phyloP scores from a whole-genome alignment of 2,797 vertebrate genomes.

The Tragelaphus oryx region DNA sequence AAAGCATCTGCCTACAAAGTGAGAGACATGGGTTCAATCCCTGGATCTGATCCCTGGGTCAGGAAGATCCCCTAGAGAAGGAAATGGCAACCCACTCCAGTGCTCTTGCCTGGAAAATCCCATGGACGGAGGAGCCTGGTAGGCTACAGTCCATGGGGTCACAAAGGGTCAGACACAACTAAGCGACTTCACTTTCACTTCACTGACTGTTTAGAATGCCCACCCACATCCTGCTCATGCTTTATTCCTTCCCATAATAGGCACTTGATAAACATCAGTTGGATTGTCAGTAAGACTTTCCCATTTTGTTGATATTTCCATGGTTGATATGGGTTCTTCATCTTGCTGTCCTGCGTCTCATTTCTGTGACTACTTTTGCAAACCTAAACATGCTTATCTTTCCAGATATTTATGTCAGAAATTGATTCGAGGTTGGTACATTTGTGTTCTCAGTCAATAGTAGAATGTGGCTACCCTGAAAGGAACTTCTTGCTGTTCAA shows the following conservation, averaged over 20 bases:
- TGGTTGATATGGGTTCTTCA: not conserved
- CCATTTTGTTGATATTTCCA: not conserved
- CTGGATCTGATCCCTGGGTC: not conserved
- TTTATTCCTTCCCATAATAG: not conserved
- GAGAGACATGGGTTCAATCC: not conserved
- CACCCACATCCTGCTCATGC: not conserved
- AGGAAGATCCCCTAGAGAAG: not conserved
- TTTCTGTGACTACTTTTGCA: not conserved
- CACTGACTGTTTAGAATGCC: not conserved
- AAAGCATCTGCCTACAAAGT: not conserved
- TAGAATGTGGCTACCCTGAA: not conserved
- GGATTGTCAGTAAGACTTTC: not conserved
- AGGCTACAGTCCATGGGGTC: not conserved
- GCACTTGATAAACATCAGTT: not conserved
- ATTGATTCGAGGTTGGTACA: not conserved
- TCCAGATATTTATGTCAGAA: slow-evolving; percentile 33
- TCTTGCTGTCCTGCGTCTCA: not conserved
- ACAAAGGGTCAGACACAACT: not conserved
- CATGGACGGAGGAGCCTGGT: not conserved
- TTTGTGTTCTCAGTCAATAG: not conserved
- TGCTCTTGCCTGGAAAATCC: not conserved
- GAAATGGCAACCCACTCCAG: not conserved
- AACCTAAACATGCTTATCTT: not conserved
- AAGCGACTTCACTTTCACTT: not conserved
- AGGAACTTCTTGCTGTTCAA: not conserved